These are phyloP conservation scores for Antedon mediterranea DNA, from an alignment of 53 echinoderm and acorn worm species.

Conservation along the genomic window DNA sequence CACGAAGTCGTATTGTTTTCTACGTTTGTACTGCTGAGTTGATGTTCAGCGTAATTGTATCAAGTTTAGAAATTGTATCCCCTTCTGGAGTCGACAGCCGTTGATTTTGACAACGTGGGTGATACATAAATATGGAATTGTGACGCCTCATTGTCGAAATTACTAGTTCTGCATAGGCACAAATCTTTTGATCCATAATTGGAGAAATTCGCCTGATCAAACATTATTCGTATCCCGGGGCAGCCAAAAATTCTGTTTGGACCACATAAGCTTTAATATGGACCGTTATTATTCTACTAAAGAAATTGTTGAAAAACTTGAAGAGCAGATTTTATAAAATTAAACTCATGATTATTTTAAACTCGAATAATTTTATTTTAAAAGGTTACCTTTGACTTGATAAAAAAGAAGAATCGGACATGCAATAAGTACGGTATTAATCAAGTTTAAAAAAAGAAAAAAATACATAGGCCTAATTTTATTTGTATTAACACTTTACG, in stretches of 20 bases:
- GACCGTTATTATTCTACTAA: no score
- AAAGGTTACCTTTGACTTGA: no score
- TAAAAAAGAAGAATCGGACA: no score
- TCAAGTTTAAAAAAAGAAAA: no score
- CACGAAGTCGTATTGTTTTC: neutral
- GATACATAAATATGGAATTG: neutral
- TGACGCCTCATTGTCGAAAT: neutral
- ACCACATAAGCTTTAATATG: neutral
- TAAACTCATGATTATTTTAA: no score
- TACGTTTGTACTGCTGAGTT: neutral
- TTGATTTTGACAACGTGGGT: neutral
- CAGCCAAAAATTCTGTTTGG: neutral
- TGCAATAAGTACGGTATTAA: no score
- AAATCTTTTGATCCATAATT: neutral
- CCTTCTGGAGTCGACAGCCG: neutral
- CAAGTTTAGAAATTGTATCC: neutral
- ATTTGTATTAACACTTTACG: no score
- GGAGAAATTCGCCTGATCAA: neutral
- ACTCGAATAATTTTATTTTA: no score
- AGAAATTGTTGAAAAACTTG: no score
- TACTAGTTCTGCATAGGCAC: neutral
- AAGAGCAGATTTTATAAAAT: no score
- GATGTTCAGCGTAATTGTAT: neutral
- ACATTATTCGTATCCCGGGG: neutral
- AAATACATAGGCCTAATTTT: no score